A percentile compares a stretch with the other conserved stretches of the same genome.
Conservation (phyloP, 53 echinoderm and acorn worm species). For the Luidia sarsii region DNA sequence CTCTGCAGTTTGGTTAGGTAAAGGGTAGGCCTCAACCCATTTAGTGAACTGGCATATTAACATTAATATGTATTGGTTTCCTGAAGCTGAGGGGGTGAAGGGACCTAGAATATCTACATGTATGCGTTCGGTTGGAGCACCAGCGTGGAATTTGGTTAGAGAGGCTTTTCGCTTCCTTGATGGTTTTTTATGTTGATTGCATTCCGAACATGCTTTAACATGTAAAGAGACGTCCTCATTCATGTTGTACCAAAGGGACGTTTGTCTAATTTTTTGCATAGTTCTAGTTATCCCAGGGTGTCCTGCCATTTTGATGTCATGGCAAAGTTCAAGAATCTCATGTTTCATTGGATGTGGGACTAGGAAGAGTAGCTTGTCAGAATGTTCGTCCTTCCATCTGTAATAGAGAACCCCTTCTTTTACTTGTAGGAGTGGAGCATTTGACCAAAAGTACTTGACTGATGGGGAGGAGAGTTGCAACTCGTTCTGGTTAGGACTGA, state of each 20-base stretch:
- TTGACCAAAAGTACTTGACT: slow-evolving; percentile 11
- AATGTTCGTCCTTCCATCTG: neutral
- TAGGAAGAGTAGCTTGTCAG: neutral
- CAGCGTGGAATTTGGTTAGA: slow-evolving; percentile 3
- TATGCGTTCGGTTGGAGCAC: neutral
- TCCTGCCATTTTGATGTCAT: neutral
- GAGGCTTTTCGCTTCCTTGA: slow-evolving; percentile 17
- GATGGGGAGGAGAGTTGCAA: neutral
- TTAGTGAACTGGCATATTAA: slow-evolving; percentile 58
- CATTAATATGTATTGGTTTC: slow-evolving; percentile 37
- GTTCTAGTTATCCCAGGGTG: slow-evolving; percentile 1
- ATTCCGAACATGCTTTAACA: slow-evolving; percentile 12
- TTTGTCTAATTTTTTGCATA: slow-evolving; percentile 1
- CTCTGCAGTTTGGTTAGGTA: slow-evolving; percentile 52
- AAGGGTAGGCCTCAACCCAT: slow-evolving; percentile 61
- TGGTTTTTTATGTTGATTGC: slow-evolving; percentile 20
- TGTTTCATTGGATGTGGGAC: neutral
- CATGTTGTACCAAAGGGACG: neutral
- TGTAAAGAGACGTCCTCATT: neutral
- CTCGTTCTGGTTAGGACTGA: neutral
- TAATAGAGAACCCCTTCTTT: slow-evolving; percentile 13
- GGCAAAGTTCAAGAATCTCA: neutral
- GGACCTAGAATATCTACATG: neutral
- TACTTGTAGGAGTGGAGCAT: neutral
- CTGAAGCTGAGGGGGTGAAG: neutral